Percentiles rank a stretch among this genome's conserved stretches.
Evolutionary conservation across 2,113 vertebrate genomes (phyloP).

Genomic region (Leptobrachium ailaonicum): DNA sequence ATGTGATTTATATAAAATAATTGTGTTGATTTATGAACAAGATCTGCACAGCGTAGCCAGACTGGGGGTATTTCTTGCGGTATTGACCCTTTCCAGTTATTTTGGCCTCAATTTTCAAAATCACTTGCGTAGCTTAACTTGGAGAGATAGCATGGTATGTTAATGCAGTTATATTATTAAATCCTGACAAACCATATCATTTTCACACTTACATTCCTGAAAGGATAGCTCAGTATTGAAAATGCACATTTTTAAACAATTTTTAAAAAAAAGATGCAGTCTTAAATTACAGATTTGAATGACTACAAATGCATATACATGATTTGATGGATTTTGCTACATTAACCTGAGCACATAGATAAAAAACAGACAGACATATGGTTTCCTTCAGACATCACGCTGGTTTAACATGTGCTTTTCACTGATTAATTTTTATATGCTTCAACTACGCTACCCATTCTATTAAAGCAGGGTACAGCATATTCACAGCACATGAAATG

Average conservation of each 20-base stretch:
- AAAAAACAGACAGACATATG: constrained; percentile 64
- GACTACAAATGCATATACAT: constrained; percentile 59
- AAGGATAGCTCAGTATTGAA: neutral
- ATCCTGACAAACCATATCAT: no score
- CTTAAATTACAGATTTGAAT: neutral
- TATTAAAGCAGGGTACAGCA: constrained; percentile 51
- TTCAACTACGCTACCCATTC: constrained; percentile 52
- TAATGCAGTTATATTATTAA: no score
- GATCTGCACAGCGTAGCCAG: no score
- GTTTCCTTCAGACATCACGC: constrained; percentile 64
- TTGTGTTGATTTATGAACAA: no score
- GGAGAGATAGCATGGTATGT: no score
- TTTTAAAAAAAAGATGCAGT: neutral
- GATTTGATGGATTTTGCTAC: constrained; percentile 51
- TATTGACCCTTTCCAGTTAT: no score
- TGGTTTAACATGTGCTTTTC: constrained; percentile 58
- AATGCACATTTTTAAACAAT: neutral
- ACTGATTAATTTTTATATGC: constrained; percentile 58
- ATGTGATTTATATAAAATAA: no score
- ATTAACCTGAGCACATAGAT: neutral
- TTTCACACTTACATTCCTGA: no score
- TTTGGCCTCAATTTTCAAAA: no score
- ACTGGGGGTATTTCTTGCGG: no score
- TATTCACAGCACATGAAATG: constrained; percentile 34
- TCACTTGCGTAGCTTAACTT: no score